Percentiles rank a stretch among this genome's conserved stretches.
phyloP scores from a whole-genome alignment of 2,888 invertebrate genomes.

The Mythimna pallens region DNA sequence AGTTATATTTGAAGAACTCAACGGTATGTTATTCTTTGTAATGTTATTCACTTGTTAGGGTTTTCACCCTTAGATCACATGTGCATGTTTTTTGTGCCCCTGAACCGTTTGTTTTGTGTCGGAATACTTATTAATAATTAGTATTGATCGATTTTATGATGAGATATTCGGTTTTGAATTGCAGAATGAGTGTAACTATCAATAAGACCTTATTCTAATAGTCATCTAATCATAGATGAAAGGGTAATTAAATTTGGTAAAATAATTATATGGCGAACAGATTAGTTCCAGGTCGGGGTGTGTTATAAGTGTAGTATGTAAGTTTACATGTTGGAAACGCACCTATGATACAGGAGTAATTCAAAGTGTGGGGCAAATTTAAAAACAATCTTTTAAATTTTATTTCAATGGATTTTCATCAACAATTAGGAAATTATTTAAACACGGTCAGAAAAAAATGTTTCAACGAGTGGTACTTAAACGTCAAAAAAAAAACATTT shows the following conservation, averaged over 20 bases:
- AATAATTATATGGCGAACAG: too few species aligned
- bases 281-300: too few species aligned
- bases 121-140: conserved; percentile 71
- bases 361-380: background rate
- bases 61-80: conserved; percentile 83
- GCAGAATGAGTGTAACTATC: background rate
- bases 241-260: too few species aligned
- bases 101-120: conserved; percentile 80
- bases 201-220: background rate
- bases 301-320: too few species aligned
- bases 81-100: conserved; percentile 80
- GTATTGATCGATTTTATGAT: conserved; percentile 71
- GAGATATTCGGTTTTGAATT: conserved; percentile 37
- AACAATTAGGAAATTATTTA: background rate
- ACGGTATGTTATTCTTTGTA: conserved; percentile 65
- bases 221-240: too few species aligned
- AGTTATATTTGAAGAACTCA: conserved; percentile 55
- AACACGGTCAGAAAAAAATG: too few species aligned
- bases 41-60: conserved; percentile 85
- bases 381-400: background rate
- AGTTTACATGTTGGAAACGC: too few species aligned
- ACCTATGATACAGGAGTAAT: too few species aligned
- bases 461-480: too few species aligned
- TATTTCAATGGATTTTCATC: background rate
- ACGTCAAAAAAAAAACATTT: too few species aligned